Evolutionary conservation across 2,113 vertebrate genomes (phyloP), one percentile per base, ranked within the genome.

Genomic region (Tupaia tana): DNA sequence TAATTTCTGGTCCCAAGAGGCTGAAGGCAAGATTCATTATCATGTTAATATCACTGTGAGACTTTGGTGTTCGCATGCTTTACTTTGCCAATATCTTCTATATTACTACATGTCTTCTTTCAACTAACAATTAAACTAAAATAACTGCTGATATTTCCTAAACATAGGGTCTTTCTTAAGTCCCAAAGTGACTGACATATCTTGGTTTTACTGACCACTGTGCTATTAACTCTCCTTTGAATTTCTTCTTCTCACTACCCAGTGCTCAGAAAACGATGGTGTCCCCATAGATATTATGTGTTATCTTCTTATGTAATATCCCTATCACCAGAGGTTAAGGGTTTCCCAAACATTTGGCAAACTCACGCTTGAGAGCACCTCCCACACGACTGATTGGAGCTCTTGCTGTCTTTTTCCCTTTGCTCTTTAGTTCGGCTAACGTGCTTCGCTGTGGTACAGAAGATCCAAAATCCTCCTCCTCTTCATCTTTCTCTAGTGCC

Each of bases 321-420:
- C 93, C 92, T 81, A 86, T 70, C 59, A 75, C 73, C 61, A 11
- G 15, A 95, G 63, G 91, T 78, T 43, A 88, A 63, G 24, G 54
- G 31, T 59, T 74, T 94, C 84, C 75, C 56, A 59, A 82, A 94
- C 70, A 84, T 18, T 58, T 85, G 66, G 27, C 14, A 31, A 96
- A 91, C 79, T 86, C 98, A 99, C 99, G 96, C 98, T 97, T 99
- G 64, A 99, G 94, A 54, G 98, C 98, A 71, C 98, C 86, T 89
- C 99, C 99, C 12, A 98, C 98, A 93, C 99, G 98, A 93, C 89
- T 98, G 82, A 99, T 92, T 2, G 99, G 99, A 24, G 98, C 99
- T 93, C 97, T 98, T 25, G 98, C 98, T 89, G 97, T 99, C 97
- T 99, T 99, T 97, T 99, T 99, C 31, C 99, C 99, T 97, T 98